Evolutionary conservation across 1,140 invertebrate species (phyloP).

Genomic region (Cyrtorhinus lividipennis): DNA sequence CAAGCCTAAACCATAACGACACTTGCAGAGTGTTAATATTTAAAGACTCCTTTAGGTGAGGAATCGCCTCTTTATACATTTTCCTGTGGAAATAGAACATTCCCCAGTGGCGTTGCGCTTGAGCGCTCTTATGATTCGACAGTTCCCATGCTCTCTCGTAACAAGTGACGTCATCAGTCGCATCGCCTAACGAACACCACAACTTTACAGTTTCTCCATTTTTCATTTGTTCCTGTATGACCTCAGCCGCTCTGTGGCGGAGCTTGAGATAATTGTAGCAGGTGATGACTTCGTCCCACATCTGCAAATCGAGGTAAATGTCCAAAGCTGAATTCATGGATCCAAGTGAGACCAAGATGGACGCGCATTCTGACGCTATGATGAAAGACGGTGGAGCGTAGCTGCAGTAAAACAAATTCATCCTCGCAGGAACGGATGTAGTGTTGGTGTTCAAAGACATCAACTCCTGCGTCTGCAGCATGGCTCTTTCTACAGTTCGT

Average conservation of each 20-base stretch:
- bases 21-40: conserved; percentile 75
- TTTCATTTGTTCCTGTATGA: conserved; percentile 67
- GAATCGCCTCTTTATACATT: conserved; percentile 58
- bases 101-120: conserved; percentile 71
- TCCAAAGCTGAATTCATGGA: conserved; percentile 74
- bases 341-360: conserved; percentile 63
- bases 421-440: conserved; percentile 30
- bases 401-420: conserved; percentile 39
- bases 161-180: conserved; percentile 45
- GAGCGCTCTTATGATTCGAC: conserved; percentile 59
- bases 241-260: conserved; percentile 74
- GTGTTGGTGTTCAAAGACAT: conserved; percentile 16
- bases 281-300: conserved; percentile 87
- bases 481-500: conserved; percentile 67
- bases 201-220: conserved; percentile 70
- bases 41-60: conserved; percentile 62
- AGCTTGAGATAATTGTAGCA: conserved; percentile 76
- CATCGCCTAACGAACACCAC: conserved; percentile 79
- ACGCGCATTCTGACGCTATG: conserved; percentile 58
- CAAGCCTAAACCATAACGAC: conserved; percentile 68
- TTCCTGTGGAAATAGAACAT: conserved; percentile 59
- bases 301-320: conserved; percentile 57
- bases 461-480: conserved; percentile 46
- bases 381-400: conserved; percentile 53
- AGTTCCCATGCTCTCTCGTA: conserved; percentile 87